Percentiles rank a stretch among this genome's conserved stretches.
These are phyloP conservation scores for Rhingia rostrata DNA, from an alignment of 2,888 invertebrate species.

Conservation along the genomic window DNA sequence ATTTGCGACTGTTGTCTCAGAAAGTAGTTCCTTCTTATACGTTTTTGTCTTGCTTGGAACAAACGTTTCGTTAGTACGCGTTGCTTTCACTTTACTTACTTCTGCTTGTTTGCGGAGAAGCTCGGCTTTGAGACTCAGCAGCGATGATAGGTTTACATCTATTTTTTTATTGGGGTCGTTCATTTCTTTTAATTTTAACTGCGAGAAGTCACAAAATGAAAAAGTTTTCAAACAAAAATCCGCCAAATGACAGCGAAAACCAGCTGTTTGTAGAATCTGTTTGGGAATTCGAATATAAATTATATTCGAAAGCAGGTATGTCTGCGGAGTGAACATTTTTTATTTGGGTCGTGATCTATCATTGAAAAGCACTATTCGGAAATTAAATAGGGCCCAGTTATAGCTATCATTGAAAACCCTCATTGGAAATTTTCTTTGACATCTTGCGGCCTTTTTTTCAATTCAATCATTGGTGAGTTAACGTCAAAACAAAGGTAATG, in stretches of 20 bases:
- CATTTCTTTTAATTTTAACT: slow-evolving; percentile 76
- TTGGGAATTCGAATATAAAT: not conserved
- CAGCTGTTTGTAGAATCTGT: slow-evolving; percentile 23
- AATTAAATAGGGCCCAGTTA: too few relatives aligned
- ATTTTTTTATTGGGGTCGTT: slow-evolving; percentile 83
- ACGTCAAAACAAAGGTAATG: too few relatives aligned
- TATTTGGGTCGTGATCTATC: too few relatives aligned
- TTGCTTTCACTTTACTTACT: slow-evolving; percentile 87
- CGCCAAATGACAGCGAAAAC: slow-evolving; percentile 4
- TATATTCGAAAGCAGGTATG: not conserved
- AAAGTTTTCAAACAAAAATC: not conserved
- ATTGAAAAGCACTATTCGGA: too few relatives aligned
- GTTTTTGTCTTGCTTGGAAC: slow-evolving; percentile 82
- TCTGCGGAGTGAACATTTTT: not conserved
- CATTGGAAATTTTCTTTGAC: too few relatives aligned
- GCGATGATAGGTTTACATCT: slow-evolving; percentile 83
- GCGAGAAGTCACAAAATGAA: not conserved
- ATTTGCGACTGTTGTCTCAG: slow-evolving; percentile 77
- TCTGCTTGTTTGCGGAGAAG: slow-evolving; percentile 93
- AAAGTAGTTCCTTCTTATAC: slow-evolving; percentile 75
- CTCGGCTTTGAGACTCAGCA: slow-evolving; percentile 95
- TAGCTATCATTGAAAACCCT: too few relatives aligned
- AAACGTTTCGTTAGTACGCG: slow-evolving; percentile 84
- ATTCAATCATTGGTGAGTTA: too few relatives aligned
- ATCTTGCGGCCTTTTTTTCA: too few relatives aligned